Evolutionary conservation across 2,113 vertebrate genomes (phyloP).

Genomic region (Lutjanus erythropterus): DNA sequence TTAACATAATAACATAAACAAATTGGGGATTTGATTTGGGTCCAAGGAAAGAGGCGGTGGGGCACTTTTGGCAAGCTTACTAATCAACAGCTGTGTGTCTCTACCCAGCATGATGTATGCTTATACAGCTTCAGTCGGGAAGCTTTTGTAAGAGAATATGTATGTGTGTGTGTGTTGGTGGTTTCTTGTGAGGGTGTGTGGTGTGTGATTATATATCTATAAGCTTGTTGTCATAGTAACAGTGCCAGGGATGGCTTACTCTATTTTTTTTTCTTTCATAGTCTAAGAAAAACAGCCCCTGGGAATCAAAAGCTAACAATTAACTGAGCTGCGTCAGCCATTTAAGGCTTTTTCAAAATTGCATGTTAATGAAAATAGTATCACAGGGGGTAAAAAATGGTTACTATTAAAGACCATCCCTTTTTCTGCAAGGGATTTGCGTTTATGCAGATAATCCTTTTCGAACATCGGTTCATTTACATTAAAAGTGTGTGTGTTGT

Average conservation of each 20-base stretch:
- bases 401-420: background rate
- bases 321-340: slow-evolving; percentile 48
- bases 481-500: slow-evolving; percentile 19
- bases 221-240: slow-evolving; percentile 74
- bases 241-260: slow-evolving; percentile 30
- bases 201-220: slow-evolving; percentile 62
- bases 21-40: slow-evolving; percentile 79
- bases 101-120: slow-evolving; percentile 51
- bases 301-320: slow-evolving; percentile 62
- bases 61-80: slow-evolving; percentile 74
- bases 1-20: slow-evolving; percentile 85
- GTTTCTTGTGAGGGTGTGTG: slow-evolving; percentile 19
- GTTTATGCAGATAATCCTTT: slow-evolving; percentile 46
- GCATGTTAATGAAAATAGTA: slow-evolving; percentile 56
- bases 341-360: slow-evolving; percentile 62
- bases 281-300: slow-evolving; percentile 47
- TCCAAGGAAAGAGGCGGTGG: slow-evolving; percentile 69
- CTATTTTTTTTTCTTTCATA: slow-evolving; percentile 27
- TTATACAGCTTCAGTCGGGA: slow-evolving; percentile 35
- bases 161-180: background rate
- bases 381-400: slow-evolving; percentile 32
- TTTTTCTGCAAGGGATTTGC: slow-evolving; percentile 42
- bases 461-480: slow-evolving; percentile 29
- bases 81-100: slow-evolving; percentile 70
- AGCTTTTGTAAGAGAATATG: slow-evolving; percentile 22